phyloP scores from a whole-genome alignment of 2,888 invertebrate species.

The Cheilosia impressa region DNA sequence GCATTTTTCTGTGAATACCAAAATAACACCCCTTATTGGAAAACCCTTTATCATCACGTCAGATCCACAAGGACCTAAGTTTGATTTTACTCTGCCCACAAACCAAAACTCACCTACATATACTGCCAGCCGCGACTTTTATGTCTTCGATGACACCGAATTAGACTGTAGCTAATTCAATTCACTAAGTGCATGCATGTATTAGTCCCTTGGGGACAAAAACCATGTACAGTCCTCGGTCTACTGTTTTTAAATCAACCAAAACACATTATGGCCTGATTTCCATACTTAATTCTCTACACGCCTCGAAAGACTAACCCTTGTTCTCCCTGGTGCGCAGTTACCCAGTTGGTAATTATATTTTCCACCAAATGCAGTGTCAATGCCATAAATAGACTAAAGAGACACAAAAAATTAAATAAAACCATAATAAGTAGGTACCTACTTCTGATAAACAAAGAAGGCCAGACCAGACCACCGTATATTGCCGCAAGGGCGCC shows the following conservation, averaged over 20 bases:
- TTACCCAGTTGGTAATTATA: conserved; percentile 15
- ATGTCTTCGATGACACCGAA: no score
- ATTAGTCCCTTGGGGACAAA: no score
- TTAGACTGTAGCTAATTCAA: no score
- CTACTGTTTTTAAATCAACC: neutral
- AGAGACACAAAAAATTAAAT: neutral
- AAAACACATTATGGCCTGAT: neutral
- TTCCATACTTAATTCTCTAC: neutral
- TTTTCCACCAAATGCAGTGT: conserved; percentile 34
- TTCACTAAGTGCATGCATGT: no score
- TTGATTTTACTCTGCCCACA: no score
- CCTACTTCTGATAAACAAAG: neutral
- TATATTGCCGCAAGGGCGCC: conserved; percentile 28
- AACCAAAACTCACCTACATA: no score
- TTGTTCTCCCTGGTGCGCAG: conserved; percentile 3
- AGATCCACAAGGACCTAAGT: no score
- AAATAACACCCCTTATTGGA: no score
- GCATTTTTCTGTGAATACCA: no score
- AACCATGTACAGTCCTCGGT: no score
- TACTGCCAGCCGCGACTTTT: no score
- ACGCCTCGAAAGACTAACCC: neutral
- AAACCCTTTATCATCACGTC: no score
- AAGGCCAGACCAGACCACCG: conserved; percentile 46
- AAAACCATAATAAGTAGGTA: neutral
- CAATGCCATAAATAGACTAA: conserved; percentile 40